Percentiles rank a stretch among this genome's conserved stretches.
Evolutionary conservation across 2,888 invertebrate species (phyloP).

Genomic region (Smittia aterrima): DNA sequence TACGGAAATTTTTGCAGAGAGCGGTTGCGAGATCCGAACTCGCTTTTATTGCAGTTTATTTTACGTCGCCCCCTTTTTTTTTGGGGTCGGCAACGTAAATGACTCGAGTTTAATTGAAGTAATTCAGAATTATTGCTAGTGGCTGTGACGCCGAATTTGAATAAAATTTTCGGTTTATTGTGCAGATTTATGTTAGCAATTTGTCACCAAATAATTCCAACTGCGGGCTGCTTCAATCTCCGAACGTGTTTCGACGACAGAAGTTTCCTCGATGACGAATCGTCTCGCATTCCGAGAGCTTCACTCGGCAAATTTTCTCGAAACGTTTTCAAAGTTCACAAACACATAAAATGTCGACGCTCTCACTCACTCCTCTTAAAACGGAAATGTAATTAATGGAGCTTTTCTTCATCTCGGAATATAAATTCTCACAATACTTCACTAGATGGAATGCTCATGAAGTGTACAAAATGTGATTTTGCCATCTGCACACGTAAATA

Average conservation of each 20-base stretch:
- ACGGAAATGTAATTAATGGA: constrained; percentile 24
- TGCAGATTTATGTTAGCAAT: background rate
- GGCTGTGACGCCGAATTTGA: constrained; percentile 3
- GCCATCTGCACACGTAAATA: background rate
- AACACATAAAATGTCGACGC: background rate
- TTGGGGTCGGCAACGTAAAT: background rate
- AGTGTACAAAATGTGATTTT: background rate
- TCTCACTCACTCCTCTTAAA: background rate
- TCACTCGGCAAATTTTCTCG: background rate
- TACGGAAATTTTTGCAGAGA: background rate
- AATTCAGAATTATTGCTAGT: constrained; percentile 17
- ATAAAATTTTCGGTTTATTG: constrained; percentile 21
- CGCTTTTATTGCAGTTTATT: constrained; percentile 14
- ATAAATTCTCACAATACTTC: background rate
- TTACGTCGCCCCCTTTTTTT: background rate
- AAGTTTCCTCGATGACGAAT: background rate
- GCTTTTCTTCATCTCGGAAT: background rate
- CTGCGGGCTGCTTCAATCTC: background rate
- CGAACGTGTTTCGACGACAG: background rate
- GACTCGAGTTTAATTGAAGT: constrained; percentile 22
- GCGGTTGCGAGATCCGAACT: background rate
- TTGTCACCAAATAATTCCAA: constrained; percentile 16
- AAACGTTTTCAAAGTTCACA: background rate
- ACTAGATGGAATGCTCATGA: background rate
- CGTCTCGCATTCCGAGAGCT: background rate